A percentile compares a stretch with the other conserved stretches of the same genome.
phyloP scores from a whole-genome alignment of 2,888 invertebrate genomes.

The Pycnomerus fuliginosus region DNA sequence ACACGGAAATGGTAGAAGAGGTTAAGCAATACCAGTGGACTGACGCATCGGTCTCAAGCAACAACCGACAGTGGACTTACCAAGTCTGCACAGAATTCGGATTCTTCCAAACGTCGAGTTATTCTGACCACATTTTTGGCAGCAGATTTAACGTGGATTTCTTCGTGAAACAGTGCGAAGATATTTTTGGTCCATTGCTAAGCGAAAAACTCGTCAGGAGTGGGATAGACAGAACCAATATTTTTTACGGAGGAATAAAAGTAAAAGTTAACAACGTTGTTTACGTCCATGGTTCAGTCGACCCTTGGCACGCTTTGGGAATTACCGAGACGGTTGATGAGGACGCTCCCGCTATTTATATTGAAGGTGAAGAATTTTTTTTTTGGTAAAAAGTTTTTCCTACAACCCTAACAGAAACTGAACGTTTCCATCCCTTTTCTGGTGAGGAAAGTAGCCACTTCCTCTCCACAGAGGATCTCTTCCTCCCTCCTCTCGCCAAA shows the following conservation, averaged over 20 bases:
- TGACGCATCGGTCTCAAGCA: slow-evolving; percentile 65
- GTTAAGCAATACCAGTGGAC: slow-evolving; percentile 70
- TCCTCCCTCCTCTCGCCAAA: too few relatives aligned
- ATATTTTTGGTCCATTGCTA: slow-evolving; percentile 79
- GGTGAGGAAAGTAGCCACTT: too few relatives aligned
- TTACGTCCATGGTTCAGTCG: slow-evolving; percentile 85
- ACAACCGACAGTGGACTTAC: slow-evolving; percentile 90
- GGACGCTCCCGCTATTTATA: slow-evolving; percentile 69
- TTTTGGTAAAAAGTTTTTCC: too few relatives aligned
- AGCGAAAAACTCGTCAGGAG: slow-evolving; percentile 60
- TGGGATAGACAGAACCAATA: slow-evolving; percentile 72
- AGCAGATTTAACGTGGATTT: slow-evolving; percentile 73
- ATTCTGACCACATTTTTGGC: slow-evolving; percentile 66
- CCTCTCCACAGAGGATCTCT: too few relatives aligned
- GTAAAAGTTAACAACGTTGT: slow-evolving; percentile 72
- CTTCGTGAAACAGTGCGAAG: slow-evolving; percentile 77
- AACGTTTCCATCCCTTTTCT: too few relatives aligned
- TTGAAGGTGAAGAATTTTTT: slow-evolving; percentile 70
- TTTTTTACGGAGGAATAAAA: slow-evolving; percentile 73
- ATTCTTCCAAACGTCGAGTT: slow-evolving; percentile 86
- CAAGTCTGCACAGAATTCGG: slow-evolving; percentile 97
- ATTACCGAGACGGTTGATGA: slow-evolving; percentile 60
- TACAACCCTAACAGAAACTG: too few relatives aligned
- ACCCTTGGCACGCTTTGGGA: slow-evolving; percentile 86
- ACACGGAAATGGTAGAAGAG: slow-evolving; percentile 70